A percentile compares a stretch with the other conserved stretches of the same genome.
Evolutionary conservation across 2,888 invertebrate species (phyloP).

Genomic region (Stomorhina lunata): DNA sequence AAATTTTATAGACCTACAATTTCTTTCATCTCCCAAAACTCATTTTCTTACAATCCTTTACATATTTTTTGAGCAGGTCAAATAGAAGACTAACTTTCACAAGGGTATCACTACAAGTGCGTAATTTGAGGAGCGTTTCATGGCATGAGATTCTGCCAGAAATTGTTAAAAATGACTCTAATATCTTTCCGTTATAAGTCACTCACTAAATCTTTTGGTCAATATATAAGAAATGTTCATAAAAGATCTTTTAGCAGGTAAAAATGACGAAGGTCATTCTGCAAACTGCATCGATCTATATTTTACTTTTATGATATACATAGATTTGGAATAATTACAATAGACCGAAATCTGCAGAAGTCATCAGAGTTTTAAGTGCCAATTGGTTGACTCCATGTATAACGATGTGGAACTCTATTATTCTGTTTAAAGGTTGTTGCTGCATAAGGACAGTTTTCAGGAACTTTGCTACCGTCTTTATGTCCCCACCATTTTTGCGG

Average conservation of each 20-base stretch:
- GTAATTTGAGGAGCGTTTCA: too few relatives aligned
- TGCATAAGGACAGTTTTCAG: conserved; percentile 1
- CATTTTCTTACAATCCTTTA: too few relatives aligned
- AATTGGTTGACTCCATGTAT: conserved; percentile 22
- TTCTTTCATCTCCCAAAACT: too few relatives aligned
- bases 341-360: conserved; percentile 41
- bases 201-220: too few relatives aligned
- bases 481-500: conserved; percentile 7
- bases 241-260: conserved; percentile 42
- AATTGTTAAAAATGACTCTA: too few relatives aligned
- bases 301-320: conserved; percentile 30
- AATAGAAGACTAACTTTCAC: too few relatives aligned
- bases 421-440: conserved; percentile 27
- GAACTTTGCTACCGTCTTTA: conserved; percentile 23
- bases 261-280: neutral
- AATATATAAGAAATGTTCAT: conserved; percentile 19
- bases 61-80: too few relatives aligned
- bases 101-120: too few relatives aligned
- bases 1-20: too few relatives aligned
- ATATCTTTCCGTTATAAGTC: too few relatives aligned
- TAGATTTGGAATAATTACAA: conserved; percentile 39
- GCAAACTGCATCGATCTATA: conserved; percentile 16
- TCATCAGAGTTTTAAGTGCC: conserved; percentile 22
- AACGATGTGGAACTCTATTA: conserved; percentile 45
- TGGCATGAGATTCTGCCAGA: too few relatives aligned